Percentiles rank a stretch among this genome's conserved stretches.
phyloP scores from a whole-genome alignment of 2,113 vertebrate species.

The Nycticorax nycticorax region DNA sequence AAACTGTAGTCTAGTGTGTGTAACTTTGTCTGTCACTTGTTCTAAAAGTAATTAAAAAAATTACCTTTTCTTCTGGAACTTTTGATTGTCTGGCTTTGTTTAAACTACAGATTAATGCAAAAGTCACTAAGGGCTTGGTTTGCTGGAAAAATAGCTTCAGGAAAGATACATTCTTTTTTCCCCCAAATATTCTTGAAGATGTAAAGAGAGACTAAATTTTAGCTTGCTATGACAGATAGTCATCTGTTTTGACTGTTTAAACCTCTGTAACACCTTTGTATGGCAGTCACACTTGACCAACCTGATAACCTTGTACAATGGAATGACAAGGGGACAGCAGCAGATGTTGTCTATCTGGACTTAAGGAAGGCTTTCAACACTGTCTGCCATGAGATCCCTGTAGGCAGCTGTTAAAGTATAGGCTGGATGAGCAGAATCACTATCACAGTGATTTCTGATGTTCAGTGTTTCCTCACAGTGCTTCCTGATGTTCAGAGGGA shows the following conservation, averaged over 20 bases:
- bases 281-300: neutral
- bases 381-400: neutral
- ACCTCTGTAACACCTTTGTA: neutral
- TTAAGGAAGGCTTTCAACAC: neutral
- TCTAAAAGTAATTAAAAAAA: slow-evolving; percentile 20
- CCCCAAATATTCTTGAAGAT: neutral
- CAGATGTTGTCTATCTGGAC: neutral
- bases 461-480: neutral
- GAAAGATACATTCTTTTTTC: neutral
- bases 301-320: neutral
- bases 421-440: neutral
- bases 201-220: neutral
- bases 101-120: neutral
- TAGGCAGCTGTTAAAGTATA: neutral
- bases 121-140: neutral
- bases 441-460: neutral
- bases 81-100: slow-evolving; percentile 24
- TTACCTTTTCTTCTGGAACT: neutral
- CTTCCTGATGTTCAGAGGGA: neutral
- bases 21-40: slow-evolving; percentile 26
- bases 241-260: neutral
- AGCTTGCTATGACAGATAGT: neutral
- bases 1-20: neutral
- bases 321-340: neutral
- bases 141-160: neutral